Evolutionary conservation across 53 echinoderm and acorn worm genomes (phyloP).

Genomic region (Hippasteria phrygiana): DNA sequence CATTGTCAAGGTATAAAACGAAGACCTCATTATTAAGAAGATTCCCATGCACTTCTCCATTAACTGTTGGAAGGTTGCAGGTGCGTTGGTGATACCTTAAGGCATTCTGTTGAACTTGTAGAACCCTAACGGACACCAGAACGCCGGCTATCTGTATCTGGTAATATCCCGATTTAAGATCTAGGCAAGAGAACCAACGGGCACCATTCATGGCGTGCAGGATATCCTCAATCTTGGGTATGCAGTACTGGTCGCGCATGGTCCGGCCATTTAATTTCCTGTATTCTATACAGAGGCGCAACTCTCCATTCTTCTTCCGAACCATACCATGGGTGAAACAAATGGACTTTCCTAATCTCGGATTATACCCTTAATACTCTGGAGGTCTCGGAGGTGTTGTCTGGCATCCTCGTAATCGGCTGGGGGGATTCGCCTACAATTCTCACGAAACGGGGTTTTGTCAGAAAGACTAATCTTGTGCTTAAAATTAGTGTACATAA

Average conservation of each 20-base stretch:
- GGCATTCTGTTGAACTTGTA: conserved; percentile 55
- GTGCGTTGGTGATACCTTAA: conserved; percentile 48
- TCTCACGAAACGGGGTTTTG: conserved; percentile 69
- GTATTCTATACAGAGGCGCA: conserved; percentile 72
- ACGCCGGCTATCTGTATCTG: conserved; percentile 62
- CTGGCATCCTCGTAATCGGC: conserved; percentile 71
- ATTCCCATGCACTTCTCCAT: conserved; percentile 70
- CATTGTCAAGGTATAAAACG: conserved; percentile 68
- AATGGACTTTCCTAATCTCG: conserved; percentile 67
- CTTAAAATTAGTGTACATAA: too few relatives aligned
- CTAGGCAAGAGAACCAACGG: conserved; percentile 68
- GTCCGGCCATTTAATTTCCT: conserved; percentile 63
- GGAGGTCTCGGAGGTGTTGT: conserved; percentile 61
- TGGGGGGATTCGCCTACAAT: conserved; percentile 65
- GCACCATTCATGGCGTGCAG: conserved; percentile 65
- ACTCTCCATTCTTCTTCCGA: conserved; percentile 71
- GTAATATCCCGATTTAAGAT: conserved; percentile 69
- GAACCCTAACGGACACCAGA: conserved; percentile 66
- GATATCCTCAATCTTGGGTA: conserved; percentile 67
- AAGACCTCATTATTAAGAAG: conserved; percentile 43
- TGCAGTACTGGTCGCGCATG: conserved; percentile 65
- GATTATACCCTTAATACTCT: conserved; percentile 69
- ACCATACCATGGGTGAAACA: conserved; percentile 71
- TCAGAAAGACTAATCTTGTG: conserved; percentile 57
- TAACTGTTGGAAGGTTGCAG: conserved; percentile 72